phyloP scores from a whole-genome alignment of 1,140 invertebrate species.

The Ladona fulva region DNA sequence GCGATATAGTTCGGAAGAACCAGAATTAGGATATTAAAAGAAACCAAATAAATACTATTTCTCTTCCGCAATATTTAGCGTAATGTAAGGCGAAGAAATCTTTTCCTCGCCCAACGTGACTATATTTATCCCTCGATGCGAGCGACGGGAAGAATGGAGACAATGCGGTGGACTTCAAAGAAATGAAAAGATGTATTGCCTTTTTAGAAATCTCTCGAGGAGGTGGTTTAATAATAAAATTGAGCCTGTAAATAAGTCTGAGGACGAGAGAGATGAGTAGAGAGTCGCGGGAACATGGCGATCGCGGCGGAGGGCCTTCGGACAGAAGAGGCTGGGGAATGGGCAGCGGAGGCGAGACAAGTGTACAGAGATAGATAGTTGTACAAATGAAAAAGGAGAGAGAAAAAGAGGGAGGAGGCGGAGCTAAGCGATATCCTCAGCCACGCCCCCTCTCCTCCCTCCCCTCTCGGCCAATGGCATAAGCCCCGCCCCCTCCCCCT shows the following conservation, averaged over 20 bases:
- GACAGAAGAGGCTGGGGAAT: neutral
- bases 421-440: neutral
- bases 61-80: too few species aligned
- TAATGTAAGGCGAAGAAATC: too few species aligned
- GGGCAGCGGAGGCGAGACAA: neutral
- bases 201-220: neutral
- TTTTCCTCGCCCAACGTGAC: too few species aligned
- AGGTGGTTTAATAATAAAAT: neutral
- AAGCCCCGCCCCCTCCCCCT: neutral
- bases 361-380: conserved; percentile 9
- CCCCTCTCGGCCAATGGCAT: neutral
- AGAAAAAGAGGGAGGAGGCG: neutral
- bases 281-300: neutral
- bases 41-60: too few species aligned
- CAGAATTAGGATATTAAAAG: too few species aligned
- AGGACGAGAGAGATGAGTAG: too few species aligned
- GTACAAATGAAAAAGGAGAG: conserved; percentile 1
- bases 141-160: too few species aligned
- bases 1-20: too few species aligned
- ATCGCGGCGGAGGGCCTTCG: neutral
- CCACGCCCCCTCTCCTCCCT: neutral
- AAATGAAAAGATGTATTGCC: neutral
- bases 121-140: too few species aligned
- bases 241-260: neutral
- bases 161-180: neutral